A percentile compares a stretch with the other conserved stretches of the same genome.
These are phyloP conservation scores for Ptychoptera albimana DNA, from an alignment of 2,888 invertebrate genomes.

Conservation along the genomic window DNA sequence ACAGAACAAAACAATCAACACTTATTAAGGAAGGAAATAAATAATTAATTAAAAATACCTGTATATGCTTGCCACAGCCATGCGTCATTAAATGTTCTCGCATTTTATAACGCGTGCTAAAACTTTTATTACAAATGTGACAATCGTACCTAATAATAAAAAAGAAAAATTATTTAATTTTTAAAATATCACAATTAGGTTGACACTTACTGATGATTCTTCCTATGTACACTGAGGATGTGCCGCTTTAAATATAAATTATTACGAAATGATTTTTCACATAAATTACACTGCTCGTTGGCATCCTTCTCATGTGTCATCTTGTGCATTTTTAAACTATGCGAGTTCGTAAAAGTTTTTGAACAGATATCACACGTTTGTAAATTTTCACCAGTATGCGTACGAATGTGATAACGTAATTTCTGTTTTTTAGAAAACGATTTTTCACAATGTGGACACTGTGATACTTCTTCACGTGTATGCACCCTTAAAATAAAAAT, in stretches of 20 bases:
- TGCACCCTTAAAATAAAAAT: slow-evolving; percentile 29
- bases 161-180: too few species aligned
- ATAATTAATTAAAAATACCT: not conserved
- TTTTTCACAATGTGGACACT: slow-evolving; percentile 37
- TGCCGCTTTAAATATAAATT: not conserved
- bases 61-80: not conserved
- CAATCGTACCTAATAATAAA: not conserved
- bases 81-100: not conserved
- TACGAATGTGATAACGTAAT: slow-evolving; percentile 37
- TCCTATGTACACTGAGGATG: not conserved
- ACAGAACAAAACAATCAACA: too few species aligned
- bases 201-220: not conserved
- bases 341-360: slow-evolving; percentile 36
- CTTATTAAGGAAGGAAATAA: too few species aligned
- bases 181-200: not conserved
- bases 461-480: slow-evolving; percentile 31
- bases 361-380: slow-evolving; percentile 34
- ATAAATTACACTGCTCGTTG: slow-evolving; percentile 33
- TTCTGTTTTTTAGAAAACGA: slow-evolving; percentile 40
- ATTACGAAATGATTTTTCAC: slow-evolving; percentile 26
- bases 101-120: not conserved
- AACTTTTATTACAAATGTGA: not conserved
- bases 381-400: slow-evolving; percentile 36
- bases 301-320: slow-evolving; percentile 29
- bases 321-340: slow-evolving; percentile 37